A percentile compares a stretch with the other conserved stretches of the same genome.
Evolutionary conservation across 2,888 invertebrate species (phyloP).

Genomic region (Bellardia pandia): DNA sequence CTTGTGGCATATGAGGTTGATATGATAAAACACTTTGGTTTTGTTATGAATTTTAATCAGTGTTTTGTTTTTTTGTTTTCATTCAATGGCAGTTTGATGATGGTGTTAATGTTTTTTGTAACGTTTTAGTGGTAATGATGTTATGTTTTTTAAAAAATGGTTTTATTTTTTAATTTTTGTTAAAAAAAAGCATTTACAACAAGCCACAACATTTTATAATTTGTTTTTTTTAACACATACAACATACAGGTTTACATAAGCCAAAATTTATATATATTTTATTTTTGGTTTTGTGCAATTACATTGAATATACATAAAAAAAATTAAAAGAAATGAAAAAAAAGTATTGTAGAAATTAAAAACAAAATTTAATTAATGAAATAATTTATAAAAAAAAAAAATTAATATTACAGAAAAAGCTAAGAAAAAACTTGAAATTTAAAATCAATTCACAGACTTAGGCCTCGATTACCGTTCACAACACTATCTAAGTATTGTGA

Average conservation of each 20-base stretch:
- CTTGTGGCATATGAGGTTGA: conserved; percentile 80
- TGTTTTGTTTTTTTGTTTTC: conserved; percentile 30
- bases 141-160: conserved; percentile 74
- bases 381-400: background rate
- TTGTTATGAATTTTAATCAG: conserved; percentile 39
- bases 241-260: conserved; percentile 70
- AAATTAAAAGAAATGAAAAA: conserved; percentile 48
- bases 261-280: conserved; percentile 63
- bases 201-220: conserved; percentile 72
- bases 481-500: too few species aligned
- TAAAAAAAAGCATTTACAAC: conserved; percentile 62
- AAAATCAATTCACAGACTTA: background rate
- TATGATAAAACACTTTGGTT: conserved; percentile 81
- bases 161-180: conserved; percentile 74
- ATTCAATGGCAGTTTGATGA: conserved; percentile 61
- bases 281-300: conserved; percentile 61
- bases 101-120: conserved; percentile 41
- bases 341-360: background rate
- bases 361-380: conserved; percentile 10
- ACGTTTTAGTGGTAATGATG: conserved; percentile 54
- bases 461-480: too few species aligned
- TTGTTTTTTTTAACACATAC: conserved; percentile 64
- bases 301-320: conserved; percentile 51
- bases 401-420: conserved; percentile 13
- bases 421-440: conserved; percentile 49